These are phyloP conservation scores for Drosophila mojavensis DNA, from an alignment of 1,140 invertebrate species.

Conservation along the genomic window DNA sequence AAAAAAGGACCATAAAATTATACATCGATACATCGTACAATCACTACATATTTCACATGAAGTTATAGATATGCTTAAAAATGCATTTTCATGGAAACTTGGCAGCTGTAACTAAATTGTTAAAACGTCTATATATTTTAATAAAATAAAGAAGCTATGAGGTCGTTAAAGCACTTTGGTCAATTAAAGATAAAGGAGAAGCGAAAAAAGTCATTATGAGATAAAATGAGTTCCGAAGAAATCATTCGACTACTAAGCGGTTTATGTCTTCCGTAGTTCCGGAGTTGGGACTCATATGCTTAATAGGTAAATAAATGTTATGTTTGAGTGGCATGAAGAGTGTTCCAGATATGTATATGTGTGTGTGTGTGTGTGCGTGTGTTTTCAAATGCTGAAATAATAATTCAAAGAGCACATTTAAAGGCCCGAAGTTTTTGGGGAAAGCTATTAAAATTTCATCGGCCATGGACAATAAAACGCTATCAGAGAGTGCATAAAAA, in stretches of 20 bases:
- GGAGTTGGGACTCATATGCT: background rate
- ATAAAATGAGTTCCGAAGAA: background rate
- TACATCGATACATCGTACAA: too few species aligned
- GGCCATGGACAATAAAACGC: slow-evolving; percentile 58
- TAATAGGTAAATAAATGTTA: slow-evolving; percentile 5
- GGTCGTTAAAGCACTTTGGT: too few species aligned
- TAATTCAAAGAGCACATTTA: background rate
- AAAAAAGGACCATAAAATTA: too few species aligned
- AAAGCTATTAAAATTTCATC: slow-evolving; percentile 51
- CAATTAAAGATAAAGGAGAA: too few species aligned
- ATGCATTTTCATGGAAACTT: too few species aligned
- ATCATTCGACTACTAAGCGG: background rate
- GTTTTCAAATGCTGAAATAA: slow-evolving; percentile 2
- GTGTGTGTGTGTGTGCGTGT: too few species aligned
- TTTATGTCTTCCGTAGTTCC: background rate
- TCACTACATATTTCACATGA: too few species aligned
- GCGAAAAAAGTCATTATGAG: too few species aligned
- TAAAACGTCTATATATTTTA: too few species aligned
- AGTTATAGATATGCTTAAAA: too few species aligned
- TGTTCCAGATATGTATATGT: background rate
- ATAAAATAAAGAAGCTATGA: too few species aligned
- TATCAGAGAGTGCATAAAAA: slow-evolving; percentile 46
- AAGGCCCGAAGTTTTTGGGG: background rate
- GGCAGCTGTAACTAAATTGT: too few species aligned
- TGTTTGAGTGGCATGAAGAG: background rate